These are phyloP conservation scores for Arizona elegans DNA, from an alignment of 2,113 vertebrate genomes.

Conservation along the genomic window DNA sequence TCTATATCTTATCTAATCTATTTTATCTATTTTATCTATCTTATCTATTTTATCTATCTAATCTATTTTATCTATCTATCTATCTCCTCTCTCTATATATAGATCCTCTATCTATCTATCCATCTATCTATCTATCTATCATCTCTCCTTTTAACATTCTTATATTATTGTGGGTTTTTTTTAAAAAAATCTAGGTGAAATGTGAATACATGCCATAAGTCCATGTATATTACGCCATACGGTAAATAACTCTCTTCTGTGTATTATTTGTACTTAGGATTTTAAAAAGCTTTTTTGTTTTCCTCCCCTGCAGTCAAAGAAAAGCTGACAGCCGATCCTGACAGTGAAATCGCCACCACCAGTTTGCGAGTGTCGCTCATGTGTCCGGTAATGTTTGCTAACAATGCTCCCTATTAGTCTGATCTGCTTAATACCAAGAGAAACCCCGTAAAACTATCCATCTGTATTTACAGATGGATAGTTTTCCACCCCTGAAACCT, in stretches of 20 bases:
- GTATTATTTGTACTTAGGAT: neutral
- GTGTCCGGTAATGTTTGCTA: conserved; percentile 81
- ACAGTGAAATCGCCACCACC: conserved; percentile 93
- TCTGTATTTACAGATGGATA: neutral
- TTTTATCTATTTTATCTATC: too few relatives aligned
- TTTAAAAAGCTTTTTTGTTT: neutral
- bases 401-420: neutral
- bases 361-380: conserved; percentile 92
- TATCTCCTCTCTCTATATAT: too few relatives aligned
- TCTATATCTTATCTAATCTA: too few relatives aligned
- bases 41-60: too few relatives aligned
- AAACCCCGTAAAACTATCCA: neutral
- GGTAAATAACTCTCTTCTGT: neutral
- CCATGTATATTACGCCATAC: neutral
- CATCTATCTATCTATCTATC: too few relatives aligned
- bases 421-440: neutral
- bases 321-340: conserved; percentile 90
- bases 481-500: neutral
- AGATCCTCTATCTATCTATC: too few relatives aligned
- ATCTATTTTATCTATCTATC: too few relatives aligned
- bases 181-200: too few relatives aligned
- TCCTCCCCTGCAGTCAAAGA: conserved; percentile 82
- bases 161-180: too few relatives aligned
- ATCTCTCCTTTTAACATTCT: too few relatives aligned
- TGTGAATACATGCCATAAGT: neutral